Conservation (phyloP, 2,797 vertebrate species). For the Salmo trutta region DNA sequence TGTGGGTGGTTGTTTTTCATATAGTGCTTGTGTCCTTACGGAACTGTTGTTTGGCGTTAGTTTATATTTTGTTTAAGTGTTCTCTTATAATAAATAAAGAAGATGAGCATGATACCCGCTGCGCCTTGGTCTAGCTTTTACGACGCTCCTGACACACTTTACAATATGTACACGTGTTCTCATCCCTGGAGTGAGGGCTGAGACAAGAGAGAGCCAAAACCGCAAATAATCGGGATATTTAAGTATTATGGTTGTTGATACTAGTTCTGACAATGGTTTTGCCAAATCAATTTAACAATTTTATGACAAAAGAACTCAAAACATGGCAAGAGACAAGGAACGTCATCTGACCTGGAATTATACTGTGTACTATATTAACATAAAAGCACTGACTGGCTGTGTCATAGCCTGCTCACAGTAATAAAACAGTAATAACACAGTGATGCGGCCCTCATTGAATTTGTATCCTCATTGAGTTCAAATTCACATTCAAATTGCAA, state of each 20-base stretch:
- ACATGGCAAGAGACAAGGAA: background rate
- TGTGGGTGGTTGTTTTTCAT: too few relatives aligned
- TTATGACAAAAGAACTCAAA: background rate
- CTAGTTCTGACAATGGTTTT: slow-evolving; percentile 2
- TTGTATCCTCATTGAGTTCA: background rate
- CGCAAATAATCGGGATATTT: background rate
- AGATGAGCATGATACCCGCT: too few relatives aligned
- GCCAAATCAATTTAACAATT: slow-evolving; percentile 1
- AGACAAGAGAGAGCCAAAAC: too few relatives aligned
- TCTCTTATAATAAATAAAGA: too few relatives aligned
- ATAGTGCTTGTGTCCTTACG: too few relatives aligned
- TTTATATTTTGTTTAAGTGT: too few relatives aligned
- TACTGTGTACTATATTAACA: background rate
- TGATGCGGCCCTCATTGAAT: background rate
- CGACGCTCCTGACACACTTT: background rate
- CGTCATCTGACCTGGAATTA: background rate
- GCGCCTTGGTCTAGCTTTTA: too few relatives aligned
- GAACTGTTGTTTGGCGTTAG: too few relatives aligned
- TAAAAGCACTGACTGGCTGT: background rate
- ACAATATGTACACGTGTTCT: too few relatives aligned
- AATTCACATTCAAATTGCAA: background rate
- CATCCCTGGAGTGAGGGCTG: background rate
- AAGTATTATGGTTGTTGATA: slow-evolving; percentile 1
- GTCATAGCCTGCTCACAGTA: background rate
- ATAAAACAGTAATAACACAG: background rate